Conservation (phyloP, 2,888 invertebrate genomes). For the Melinaea menophilus region DNA sequence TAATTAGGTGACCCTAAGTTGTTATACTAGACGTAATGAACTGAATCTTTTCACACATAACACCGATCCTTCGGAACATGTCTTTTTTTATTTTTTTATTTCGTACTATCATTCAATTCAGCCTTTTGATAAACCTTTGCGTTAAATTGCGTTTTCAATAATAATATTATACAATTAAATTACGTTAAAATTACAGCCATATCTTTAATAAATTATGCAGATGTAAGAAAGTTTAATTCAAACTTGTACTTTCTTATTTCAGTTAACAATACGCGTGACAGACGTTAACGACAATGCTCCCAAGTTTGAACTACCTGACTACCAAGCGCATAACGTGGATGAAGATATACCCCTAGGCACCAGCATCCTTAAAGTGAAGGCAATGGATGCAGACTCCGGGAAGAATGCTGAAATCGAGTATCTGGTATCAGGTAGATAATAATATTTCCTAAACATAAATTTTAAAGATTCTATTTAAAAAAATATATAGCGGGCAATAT, state of each 20-base stretch:
- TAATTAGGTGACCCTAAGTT: no score
- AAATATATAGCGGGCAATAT: no score
- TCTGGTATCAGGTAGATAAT: conserved; percentile 80
- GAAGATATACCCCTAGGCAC: conserved; percentile 96
- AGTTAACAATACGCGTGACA: conserved; percentile 95
- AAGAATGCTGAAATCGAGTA: conserved; percentile 97
- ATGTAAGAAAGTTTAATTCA: background rate
- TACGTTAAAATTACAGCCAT: background rate
- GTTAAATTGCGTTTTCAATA: no score
- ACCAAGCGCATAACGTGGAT: conserved; percentile 97
- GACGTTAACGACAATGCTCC: conserved; percentile 99
- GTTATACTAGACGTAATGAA: no score
- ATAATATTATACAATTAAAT: background rate
- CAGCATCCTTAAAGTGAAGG: conserved; percentile 95
- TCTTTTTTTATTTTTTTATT: no score
- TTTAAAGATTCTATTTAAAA: no score
- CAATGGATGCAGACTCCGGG: conserved; percentile 96
- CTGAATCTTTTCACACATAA: no score
- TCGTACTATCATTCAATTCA: no score
- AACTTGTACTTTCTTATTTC: conserved; percentile 45
- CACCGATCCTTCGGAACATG: no score
- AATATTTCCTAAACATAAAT: background rate
- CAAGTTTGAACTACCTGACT: conserved; percentile 96
- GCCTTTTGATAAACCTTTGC: no score
- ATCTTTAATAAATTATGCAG: background rate